These are phyloP conservation scores for Nephotettix cincticeps DNA, from an alignment of 1,140 invertebrate genomes.

Conservation along the genomic window DNA sequence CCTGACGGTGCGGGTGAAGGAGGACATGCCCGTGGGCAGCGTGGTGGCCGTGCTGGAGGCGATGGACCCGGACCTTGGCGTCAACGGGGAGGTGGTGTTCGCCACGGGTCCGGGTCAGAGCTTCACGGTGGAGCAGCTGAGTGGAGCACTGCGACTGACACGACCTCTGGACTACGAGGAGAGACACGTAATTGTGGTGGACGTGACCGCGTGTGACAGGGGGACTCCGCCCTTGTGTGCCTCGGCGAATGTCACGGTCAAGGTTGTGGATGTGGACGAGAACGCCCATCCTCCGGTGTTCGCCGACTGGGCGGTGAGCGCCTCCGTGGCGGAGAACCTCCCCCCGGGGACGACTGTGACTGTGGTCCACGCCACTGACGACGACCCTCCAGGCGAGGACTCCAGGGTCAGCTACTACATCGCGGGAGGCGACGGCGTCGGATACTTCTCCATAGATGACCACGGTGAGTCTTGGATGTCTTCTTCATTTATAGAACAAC, in stretches of 20 bases:
- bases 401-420: constrained; percentile 83
- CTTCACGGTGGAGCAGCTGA: constrained; percentile 75
- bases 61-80: constrained; percentile 78
- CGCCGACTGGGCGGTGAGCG: constrained; percentile 70
- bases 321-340: constrained; percentile 72
- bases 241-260: constrained; percentile 76
- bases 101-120: constrained; percentile 68
- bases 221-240: constrained; percentile 71
- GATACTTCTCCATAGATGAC: constrained; percentile 86
- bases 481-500: too few species aligned
- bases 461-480: constrained; percentile 84
- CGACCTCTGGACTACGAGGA: constrained; percentile 81
- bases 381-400: constrained; percentile 72
- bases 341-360: constrained; percentile 46
- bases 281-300: constrained; percentile 75
- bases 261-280: constrained; percentile 84
- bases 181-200: constrained; percentile 82
- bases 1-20: constrained; percentile 80
- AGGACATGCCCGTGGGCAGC: constrained; percentile 85
- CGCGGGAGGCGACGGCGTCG: constrained; percentile 83
- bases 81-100: constrained; percentile 78
- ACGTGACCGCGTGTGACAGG: constrained; percentile 77
- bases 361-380: constrained; percentile 53
- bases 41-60: constrained; percentile 84
- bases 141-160: constrained; percentile 74